Percentiles rank a stretch among this genome's conserved stretches.
Evolutionary conservation across 2,797 vertebrate species (phyloP).

Genomic region (Brachymystax lenok): DNA sequence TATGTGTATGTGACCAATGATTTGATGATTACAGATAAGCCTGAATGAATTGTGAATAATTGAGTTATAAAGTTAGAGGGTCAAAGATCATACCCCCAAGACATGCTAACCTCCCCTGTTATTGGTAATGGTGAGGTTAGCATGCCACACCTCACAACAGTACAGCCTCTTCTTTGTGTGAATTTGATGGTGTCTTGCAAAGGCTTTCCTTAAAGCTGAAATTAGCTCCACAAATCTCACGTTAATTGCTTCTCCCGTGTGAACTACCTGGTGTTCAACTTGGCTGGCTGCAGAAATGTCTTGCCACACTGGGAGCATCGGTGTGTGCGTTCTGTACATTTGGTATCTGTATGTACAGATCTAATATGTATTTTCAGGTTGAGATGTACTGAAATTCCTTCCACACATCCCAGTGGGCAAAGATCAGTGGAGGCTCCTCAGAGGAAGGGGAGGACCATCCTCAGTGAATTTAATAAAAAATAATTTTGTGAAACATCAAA

Average conservation of each 20-base stretch:
- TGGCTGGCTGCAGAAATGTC: conserved; percentile 66
- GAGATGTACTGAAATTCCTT: conserved; percentile 28
- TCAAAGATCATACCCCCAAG: too few species aligned
- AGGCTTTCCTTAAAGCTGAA: conserved; percentile 59
- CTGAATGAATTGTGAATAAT: too few species aligned
- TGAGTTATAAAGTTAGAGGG: too few species aligned
- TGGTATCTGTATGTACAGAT: conserved; percentile 21
- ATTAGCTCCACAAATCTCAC: conserved; percentile 62
- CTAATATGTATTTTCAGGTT: conserved; percentile 4
- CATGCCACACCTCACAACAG: conserved; percentile 18
- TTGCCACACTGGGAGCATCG: conserved; percentile 74
- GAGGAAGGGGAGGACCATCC: too few species aligned
- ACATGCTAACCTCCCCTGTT: too few species aligned
- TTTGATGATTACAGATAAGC: too few species aligned
- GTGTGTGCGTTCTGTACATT: conserved; percentile 50
- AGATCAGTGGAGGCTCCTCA: too few species aligned
- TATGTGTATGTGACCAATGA: too few species aligned
- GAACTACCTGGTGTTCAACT: conserved; percentile 65
- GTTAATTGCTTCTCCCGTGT: conserved; percentile 64
- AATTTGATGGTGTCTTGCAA: conserved; percentile 28
- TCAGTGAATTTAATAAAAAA: too few species aligned
- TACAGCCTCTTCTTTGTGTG: conserved; percentile 41
- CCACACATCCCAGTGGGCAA: conserved; percentile 5
- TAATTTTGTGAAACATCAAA: too few species aligned
- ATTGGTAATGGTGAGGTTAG: too few species aligned